Evolutionary conservation across 2,797 vertebrate genomes (phyloP), one percentile per base, ranked within the genome.

Genomic region (Sebastiscus tertius): DNA sequence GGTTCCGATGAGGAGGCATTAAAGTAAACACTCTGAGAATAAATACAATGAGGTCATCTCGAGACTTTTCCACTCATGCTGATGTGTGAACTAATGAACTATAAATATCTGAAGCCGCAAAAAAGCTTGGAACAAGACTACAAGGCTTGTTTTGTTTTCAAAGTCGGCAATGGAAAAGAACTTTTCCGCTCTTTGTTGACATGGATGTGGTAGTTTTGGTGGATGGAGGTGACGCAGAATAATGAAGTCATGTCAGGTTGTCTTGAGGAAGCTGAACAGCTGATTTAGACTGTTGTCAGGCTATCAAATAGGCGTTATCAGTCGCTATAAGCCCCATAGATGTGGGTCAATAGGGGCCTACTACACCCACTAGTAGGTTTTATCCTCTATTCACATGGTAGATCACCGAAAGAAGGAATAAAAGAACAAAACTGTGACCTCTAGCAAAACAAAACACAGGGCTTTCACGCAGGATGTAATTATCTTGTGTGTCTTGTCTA

Each of bases 81-180:
- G 60, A 77, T 79, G 77, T 75, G 72, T 77, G 58, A 89, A 88
- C 78, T 72, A 82, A 80, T 85, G 59, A 87, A 75, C 77, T 81
- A 84, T 83, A 90, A 89, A 92, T 84, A 87, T 77, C 62, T 14
- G 7, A 65, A 81, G 61, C 56, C 33, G 54, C 12, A 26, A 68
- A 81, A 73, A 63, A 63, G 20, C n/a, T 24, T 60, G 63, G 56
- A 75, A 29, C 4, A 10, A 4, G 24, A 33, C 42, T 34, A 58
- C 2, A 65, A 66, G 46, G 65, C 73, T 76, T 72, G 73, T 79
- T 89, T 85, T 84, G 70, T 83, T 82, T 77, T 81, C 39, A 70
- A 60, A 67, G 72, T 31, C 27, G 77, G 84, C 26, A 65, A 59
- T 70, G 69, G 83, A 90, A 89, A 85, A 82, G 2, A 88, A 63